Evolutionary conservation across 2,113 vertebrate species (phyloP), one percentile per base, ranked within the genome.

Genomic region (Ornithorhynchus anatinus): DNA sequence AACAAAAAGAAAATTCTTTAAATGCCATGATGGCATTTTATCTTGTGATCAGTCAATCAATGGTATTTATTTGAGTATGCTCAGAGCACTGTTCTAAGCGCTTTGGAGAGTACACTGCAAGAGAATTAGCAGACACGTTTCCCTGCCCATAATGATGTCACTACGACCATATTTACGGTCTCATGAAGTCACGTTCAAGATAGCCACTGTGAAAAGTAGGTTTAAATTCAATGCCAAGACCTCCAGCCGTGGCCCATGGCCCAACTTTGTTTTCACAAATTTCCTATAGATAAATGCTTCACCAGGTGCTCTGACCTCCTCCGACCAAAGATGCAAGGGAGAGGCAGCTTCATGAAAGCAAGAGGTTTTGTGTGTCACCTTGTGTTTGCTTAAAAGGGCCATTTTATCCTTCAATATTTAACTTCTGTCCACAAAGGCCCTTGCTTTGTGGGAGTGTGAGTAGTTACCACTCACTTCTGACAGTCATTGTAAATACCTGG

Each of bases 151-250:
- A 64, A 76, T 69, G 66, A 77, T 73, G 47, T 53, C 48, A 14
- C 50, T 68, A 43, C 75, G 74, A 80, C 5, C 58, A 84, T 83
- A 73, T 56, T 79, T n/a, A 1, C 16, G 57, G 32, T 77, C 82
- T 63, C 72, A 76, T 86, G 74, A 79, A 60, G 63, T 62, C 20
- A 12, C 19, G 52, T 43, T 56, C 43, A 29, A 51, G 59, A 60
- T 2, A 71, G 60, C 77, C 50, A 69, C 51, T 79, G 80, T 78
- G 50, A 75, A 77, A n/a, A 83, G 84, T 86, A 87, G 70, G 59
- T 52, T 84, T 86, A 72, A 87, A 74, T 69, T 52, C 72, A 73
- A 50, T 86, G 71, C 74, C 66, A 73, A 7, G 73, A 59, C 36
- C 4, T 14, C 31, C 25, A 35, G 22, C 42, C 59, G 32, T 68